Base-by-base conservation (phyloP, 2,888 invertebrate genomes). In the Trissolcus japonicus region DNA sequence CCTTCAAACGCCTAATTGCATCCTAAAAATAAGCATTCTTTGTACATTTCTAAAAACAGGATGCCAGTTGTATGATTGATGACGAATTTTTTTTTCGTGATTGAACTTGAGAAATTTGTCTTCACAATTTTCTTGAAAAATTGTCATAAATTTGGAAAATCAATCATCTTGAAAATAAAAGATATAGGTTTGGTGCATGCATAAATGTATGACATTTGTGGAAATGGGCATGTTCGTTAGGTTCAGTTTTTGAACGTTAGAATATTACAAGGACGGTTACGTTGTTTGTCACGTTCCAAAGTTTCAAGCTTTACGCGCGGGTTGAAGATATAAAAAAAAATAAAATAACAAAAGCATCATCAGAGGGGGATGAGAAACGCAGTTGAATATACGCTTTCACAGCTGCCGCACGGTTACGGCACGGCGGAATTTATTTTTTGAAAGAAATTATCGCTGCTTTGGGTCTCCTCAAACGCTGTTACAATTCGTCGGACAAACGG, bases 371-470 rank as follows among this genome's bases (percentile, higher is more conserved):
- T 50, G 66, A 71, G 67, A 76, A 71, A 41, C 55, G 65, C 53
- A 51, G 55, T 41, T 71, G 46, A 56, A 40, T 72, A 40, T 56
- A 60, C 67, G 77, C 69, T 73, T 73, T 69, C 13, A 65, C 77
- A 78, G 77, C 77, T 78, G 77, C 59, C 63, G 53, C 11, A 35
- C 68, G 61, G 73, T 77, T 63, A 61, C 76, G 72, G 66, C 53
- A 72, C 63, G 63, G 57, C 62, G 59, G 63, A 68, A 77, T 72
- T 68, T 77, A 68, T 55, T 78, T 73, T 78, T 73, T 77, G 51
- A 73, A 78, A 73, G 73, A 73, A 77, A 77, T 73, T 68, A 73
- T 77, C 77, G 63, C 68, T 68, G 63, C 73, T 61, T 73, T 65
- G 66, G 69, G 73, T 65, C 73, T 69, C 60, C 46, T 66, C 63